Evolutionary conservation across 2,113 vertebrate species (phyloP), one percentile per base, ranked within the genome.

Genomic region (Pluvianellus socialis): DNA sequence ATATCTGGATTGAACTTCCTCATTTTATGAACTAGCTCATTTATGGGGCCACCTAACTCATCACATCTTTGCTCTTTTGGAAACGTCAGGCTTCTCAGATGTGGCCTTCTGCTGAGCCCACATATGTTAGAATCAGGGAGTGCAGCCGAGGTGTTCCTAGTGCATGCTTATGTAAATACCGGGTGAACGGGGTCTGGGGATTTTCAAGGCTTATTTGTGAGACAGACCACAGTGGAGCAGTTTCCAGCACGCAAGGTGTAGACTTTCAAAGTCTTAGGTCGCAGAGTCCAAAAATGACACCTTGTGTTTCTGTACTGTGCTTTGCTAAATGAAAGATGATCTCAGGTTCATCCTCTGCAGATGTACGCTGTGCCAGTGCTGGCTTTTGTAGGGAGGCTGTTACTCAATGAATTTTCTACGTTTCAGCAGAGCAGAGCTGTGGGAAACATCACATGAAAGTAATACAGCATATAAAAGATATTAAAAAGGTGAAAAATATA

Each of bases 401-500:
- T 93, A 73, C 92, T 91, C 88, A 92, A 84, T 96, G 92, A 94
- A 89, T 87, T 93, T 96, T 79, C 83, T 91, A 27, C 2, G 14
- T 96, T 95, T 95, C 92, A 94, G 89, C 88, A 63, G 66, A 95
- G 45, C 70, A 92, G 91, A 89, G 67, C 88, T 92, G 86, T 94
- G 88, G 94, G 96, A 96, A 97, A 86, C 74, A 91, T 92, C 84
- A 76, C 79, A 96, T 90, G 93, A 94, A 96, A 92, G 92, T 82
- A 96, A 87, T 90, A 80, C 22, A 94, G 47, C 86, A 59, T 87
- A 95, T 92, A 92, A 95, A 96, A 97, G 58, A 92, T 91, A 91
- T 88, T 95, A 91, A 95, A 94, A 96, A 92, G 94, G 92, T 96
- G 91, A 87, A 96, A 97, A 97, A 90, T 95, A 59, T 35, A 87